Evolutionary conservation across 2,888 invertebrate species (phyloP), one percentile per base, ranked within the genome.

Genomic region (Sclerodermus sp.): DNA sequence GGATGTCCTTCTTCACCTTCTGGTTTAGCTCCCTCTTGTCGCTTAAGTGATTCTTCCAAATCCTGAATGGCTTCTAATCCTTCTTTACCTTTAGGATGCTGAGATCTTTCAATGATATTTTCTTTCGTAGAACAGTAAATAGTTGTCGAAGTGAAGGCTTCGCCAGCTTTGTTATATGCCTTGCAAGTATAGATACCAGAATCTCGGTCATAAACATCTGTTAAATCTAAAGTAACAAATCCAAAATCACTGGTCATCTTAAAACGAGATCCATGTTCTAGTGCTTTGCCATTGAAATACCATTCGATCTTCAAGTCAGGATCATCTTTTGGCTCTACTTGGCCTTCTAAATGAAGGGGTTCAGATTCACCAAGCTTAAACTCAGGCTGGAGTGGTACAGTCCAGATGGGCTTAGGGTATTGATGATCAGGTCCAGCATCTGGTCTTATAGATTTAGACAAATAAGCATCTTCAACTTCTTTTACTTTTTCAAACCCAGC

Each of bases 171-270:
- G 70, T 95, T 95, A 64, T 84, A 90, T 12, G 94, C 94, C 72
- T 94, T 92, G 79, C 93, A 93, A 1, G 93, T 94, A 73, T 94
- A 94, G 64, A 94, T 90, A 57, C 96, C 96, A 77, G 93, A 93
- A 76, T 96, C 96, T 66, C 95, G 85, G 71, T 93, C 93, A 73
- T 95, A 93, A 0, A 92, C 91, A 74, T 96, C 95, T 16, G 87
- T 90, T 44, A 98, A 82, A 77, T 97, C 96, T 64, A 99, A 82
- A 2, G 94, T 93, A 4, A 96, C 96, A 74, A 94, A 97, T 45
- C 98, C 98, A 76, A 97, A 97, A 73, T 99, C 98, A 72, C 89
- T 91, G 1, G 91, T 93, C 74, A 94, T 87, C 77, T 94, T 94
- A 77, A 94, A 96, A 59, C 96, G 84, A 1, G 94, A 89, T 52